Base-by-base conservation (phyloP, 2,113 vertebrate genomes). In the Lamprologus callipterus region DNA sequence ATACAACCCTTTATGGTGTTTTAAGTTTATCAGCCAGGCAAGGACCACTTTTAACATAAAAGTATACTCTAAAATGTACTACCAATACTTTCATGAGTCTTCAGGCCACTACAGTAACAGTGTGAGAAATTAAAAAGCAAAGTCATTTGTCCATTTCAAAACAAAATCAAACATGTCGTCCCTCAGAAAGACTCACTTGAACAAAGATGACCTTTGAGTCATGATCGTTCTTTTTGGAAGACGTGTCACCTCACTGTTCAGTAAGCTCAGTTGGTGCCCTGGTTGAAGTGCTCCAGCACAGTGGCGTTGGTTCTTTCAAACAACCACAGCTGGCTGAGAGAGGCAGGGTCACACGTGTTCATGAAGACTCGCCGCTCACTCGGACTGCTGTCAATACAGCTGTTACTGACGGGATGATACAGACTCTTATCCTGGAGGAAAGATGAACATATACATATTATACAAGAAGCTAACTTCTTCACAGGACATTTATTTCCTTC, bases 221-320 rank as follows among this genome's bases (percentile, higher is more conserved):
- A 3, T 19, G 82, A 47, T 63, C 31, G n/a, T 14, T 51, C 78
- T 78, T 21, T 53, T 37, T 70, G 51, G 86, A 86, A 91, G 90
- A 88, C 13, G 14, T 42, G n/a, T 82, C n/a, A 12, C 28, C 37
- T 75, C 58, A 10, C 13, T 7, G 21, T 19, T 12, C 35, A 2
- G 26, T 63, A 3, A 55, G 14, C 42, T 91, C 88, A 89, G 80
- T 92, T 78, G 26, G 60, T 11, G 51, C 33, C 80, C 7, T 42
- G 84, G 91, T 95, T 95, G 83, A 96, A 95, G 49, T 23, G 84
- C 28, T 96, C 93, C 90, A 96, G 84, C 73, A 95, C 92, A 23
- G 94, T 96, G 90, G 87, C 17, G 49, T 96, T 96, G 85, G 93
- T 96, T 6, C 63, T 91, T 91, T 95, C 93, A 14, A 95, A 96